Base-by-base conservation (phyloP, 1,140 invertebrate species). In the Macrotrachela quadricornifera region DNA sequence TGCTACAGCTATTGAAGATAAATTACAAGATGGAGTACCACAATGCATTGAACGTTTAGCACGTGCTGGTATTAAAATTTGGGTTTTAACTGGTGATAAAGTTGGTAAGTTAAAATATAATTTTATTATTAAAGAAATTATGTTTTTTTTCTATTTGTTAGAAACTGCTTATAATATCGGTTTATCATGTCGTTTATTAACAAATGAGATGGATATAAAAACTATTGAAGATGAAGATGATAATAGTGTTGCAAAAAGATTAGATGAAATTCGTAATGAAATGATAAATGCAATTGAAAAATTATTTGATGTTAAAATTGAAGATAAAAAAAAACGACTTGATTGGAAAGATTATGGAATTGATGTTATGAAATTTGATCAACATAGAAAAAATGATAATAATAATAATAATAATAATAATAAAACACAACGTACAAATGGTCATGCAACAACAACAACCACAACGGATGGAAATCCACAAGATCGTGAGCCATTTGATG, bases 101-200 rank as follows among this genome's bases (percentile, higher is more conserved):
- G 11, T 55, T 21, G 54, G 21, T 30, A 30, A 30, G 21, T 30
- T 4, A 30, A 30, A 30, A 4, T 30, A 30, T 30, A 30, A 30
- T 30, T 30, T 4, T 30, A 4, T 30, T 30, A 30, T 30, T 30
- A 30, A 30, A 2, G 21, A 30, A 8, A 30, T 30, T 30, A 4
- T 30, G 21, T 30, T 30, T 30, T 30, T 2, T n/a, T n/a, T n/a
- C n/a, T n/a, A n/a, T n/a, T n/a, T n/a, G n/a, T n/a, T 94, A 91
- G 91, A 97, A 73, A 99, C 92, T 50, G 92, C 92, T 38, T 91
- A 97, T 57, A 99, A 99, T 68, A 97, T 99, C 62, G 94, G 91
- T 4, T 99, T 96, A 66, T 96, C 91, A 2, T 97, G 91, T 68
- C 85, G 90, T 64, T 74, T 99, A 55, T 71, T 99, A 40, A 94